phyloP scores from a whole-genome alignment of 1,140 invertebrate species.

The Drosophila orosa region DNA sequence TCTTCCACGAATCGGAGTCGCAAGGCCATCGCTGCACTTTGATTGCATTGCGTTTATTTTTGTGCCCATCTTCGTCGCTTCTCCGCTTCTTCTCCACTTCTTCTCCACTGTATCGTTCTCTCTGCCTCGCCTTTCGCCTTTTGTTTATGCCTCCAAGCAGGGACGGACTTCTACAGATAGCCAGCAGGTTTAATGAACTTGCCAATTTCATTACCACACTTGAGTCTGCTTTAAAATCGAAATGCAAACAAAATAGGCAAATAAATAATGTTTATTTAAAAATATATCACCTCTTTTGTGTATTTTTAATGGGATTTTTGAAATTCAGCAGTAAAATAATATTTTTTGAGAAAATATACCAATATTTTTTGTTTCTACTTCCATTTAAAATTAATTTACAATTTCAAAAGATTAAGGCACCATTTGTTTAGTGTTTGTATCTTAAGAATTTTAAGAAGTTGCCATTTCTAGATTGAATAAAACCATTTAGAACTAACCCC shows the following conservation, averaged over 20 bases:
- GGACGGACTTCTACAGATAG: conserved; percentile 52
- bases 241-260: neutral
- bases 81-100: conserved; percentile 9
- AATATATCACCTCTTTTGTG: neutral
- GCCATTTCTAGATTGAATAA: neutral
- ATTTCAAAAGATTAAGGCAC: no score
- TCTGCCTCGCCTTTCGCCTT: conserved; percentile 20
- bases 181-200: conserved; percentile 70
- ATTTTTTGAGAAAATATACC: no score
- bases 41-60: conserved; percentile 64
- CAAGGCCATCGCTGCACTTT: conserved; percentile 68
- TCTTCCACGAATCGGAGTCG: conserved; percentile 41
- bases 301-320: neutral
- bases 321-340: no score
- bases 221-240: conserved; percentile 2
- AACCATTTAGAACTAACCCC: neutral
- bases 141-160: conserved; percentile 66
- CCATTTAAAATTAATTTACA: no score
- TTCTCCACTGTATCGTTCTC: neutral
- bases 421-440: no score
- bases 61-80: conserved; percentile 32
- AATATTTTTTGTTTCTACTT: no score
- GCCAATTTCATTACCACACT: conserved; percentile 63
- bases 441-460: neutral
- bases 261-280: neutral